These are phyloP conservation scores for Poeciliopsis occidentalis DNA, from an alignment of 2,113 vertebrate species.

Conservation along the genomic window DNA sequence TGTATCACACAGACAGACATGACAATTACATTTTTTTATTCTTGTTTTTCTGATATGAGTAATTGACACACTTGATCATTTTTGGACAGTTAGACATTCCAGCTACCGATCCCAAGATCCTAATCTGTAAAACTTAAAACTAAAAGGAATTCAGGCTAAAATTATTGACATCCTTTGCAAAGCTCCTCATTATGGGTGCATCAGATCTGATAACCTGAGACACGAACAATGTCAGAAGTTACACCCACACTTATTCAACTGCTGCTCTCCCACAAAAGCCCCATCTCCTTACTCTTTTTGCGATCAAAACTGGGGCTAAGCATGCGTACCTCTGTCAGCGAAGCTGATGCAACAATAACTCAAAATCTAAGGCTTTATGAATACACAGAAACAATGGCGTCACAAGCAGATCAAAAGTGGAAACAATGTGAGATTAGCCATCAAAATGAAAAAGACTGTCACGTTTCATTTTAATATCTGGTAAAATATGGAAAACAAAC, in stretches of 20 bases:
- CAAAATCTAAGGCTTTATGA: neutral
- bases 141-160: neutral
- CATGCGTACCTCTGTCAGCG: neutral
- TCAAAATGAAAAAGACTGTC: neutral
- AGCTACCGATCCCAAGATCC: neutral
- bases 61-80: slow-evolving; percentile 14
- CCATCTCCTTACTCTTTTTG: neutral
- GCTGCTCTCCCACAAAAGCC: neutral
- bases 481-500: neutral
- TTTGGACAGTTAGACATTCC: neutral
- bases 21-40: slow-evolving; percentile 30
- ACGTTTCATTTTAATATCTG: neutral
- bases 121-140: neutral
- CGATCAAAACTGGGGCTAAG: neutral
- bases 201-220: neutral
- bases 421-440: neutral
- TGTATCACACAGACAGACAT: neutral
- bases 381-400: slow-evolving; percentile 1
- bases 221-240: neutral
- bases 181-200: slow-evolving; percentile 11
- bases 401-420: slow-evolving; percentile 28
- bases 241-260: neutral
- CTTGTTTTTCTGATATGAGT: neutral
- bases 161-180: slow-evolving; percentile 4
- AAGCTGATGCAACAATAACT: neutral